Conservation (phyloP, 2,797 vertebrate species). For the Amblyraja radiata region DNA sequence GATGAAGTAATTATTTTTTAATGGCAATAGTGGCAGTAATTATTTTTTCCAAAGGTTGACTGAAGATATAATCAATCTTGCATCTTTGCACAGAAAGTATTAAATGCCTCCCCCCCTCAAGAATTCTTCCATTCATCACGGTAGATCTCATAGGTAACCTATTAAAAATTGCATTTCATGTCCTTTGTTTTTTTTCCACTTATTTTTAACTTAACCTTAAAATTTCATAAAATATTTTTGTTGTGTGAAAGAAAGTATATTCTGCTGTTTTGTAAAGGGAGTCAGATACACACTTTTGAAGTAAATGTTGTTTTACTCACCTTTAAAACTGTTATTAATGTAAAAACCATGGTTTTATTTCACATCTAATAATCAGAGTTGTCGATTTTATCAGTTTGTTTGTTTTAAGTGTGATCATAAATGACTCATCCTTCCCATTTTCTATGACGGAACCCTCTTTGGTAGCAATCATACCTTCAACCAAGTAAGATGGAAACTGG, state of each 20-base stretch:
- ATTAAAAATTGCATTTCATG: not conserved
- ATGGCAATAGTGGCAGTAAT: not conserved
- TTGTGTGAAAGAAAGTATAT: not conserved
- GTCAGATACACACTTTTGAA: not conserved
- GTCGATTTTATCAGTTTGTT: no score
- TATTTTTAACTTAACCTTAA: not conserved
- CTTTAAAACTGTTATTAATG: not conserved
- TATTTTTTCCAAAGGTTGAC: not conserved
- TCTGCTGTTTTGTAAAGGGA: not conserved
- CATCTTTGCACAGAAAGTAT: not conserved
- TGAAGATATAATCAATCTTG: not conserved
- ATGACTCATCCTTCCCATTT: not conserved
- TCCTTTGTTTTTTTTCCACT: not conserved
- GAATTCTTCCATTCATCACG: not conserved
- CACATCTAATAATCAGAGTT: not conserved
- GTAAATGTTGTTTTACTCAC: not conserved
- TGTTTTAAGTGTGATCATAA: not conserved
- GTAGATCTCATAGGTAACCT: not conserved
- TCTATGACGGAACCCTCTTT: not conserved
- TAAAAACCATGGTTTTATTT: not conserved
- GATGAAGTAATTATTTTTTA: no score
- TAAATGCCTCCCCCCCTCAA: not conserved
- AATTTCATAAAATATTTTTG: not conserved
- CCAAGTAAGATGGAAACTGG: not conserved
- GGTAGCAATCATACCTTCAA: not conserved